Evolutionary conservation across 2,888 invertebrate species (phyloP), one percentile per base, ranked within the genome.

Genomic region (Lasius platythorax): DNA sequence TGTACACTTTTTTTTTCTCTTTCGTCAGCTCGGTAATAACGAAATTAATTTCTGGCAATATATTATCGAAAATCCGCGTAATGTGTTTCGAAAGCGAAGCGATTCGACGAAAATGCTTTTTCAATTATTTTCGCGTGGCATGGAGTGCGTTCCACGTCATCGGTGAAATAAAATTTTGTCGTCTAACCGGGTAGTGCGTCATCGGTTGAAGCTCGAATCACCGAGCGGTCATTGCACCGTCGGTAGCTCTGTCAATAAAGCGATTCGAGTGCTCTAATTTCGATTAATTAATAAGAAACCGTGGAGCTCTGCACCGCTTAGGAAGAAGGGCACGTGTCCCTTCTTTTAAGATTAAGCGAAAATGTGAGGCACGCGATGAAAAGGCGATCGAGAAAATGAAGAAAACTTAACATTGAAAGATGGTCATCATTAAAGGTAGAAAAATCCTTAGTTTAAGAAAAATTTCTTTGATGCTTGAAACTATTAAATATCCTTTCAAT

Each of bases 211-310:
- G 89, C 79, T 91, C 92, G 91, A 93, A 93, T 93, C 92, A 92
- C 91, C 91, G 90, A 86, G 87, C 93, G 94, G 93, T 94, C 94
- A 93, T 93, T 94, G 94, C 93, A 93, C 94, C 88, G 92, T 87
- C 88, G 85, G 87, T 87, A 82, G 85, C 91, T 91, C 93, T 91
- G 92, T 92, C 93, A 93, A 93, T 93, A 92, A 93, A 91, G 90
- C 90, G 85, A 86, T 85, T 91, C 89, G 87, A 91, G 90, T 88
- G 92, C 90, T 92, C 93, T 93, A 93, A 94, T 94, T 94, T 93
- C 93, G 93, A 94, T 94, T 93, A 94, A 94, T 94, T 94, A 94
- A 94, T 92, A 91, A 92, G 89, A 90, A 89, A 83, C 90, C 37
- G 87, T 72, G 87, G 18, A 53, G 86, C 86, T 75, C 84, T n/a